A percentile compares a stretch with the other conserved stretches of the same genome.
Evolutionary conservation across 1,140 invertebrate species (phyloP).

Genomic region (Drosophila nasuta): DNA sequence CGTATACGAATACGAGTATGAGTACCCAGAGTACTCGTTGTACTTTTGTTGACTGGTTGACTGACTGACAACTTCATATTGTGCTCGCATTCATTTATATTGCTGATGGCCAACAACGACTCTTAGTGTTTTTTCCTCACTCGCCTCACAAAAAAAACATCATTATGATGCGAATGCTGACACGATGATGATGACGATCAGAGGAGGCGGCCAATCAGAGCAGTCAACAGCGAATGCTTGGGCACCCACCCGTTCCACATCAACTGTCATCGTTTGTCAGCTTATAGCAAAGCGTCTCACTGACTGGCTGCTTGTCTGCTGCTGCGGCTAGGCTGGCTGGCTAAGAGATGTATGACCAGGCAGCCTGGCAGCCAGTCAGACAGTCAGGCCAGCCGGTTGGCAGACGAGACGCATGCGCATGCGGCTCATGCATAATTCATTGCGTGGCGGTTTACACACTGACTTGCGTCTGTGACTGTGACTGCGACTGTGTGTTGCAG

Average conservation of each 20-base stretch:
- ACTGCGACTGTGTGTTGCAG: constrained; percentile 13
- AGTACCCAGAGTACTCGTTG: constrained; percentile 1
- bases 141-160: constrained; percentile 24
- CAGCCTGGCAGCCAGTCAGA: constrained; percentile 63
- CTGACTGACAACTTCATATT: constrained; percentile 78
- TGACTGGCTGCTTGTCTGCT: constrained; percentile 3
- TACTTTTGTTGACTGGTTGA: constrained; percentile 27
- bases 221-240: constrained; percentile 36
- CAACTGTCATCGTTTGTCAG: constrained; percentile 84
- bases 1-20: not conserved
- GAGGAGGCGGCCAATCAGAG: constrained; percentile 74
- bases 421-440: constrained; percentile 79
- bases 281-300: constrained; percentile 64
- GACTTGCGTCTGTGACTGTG: constrained; percentile 21
- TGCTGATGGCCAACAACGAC: constrained; percentile 4
- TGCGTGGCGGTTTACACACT: constrained; percentile 43
- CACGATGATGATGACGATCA: constrained; percentile 27
- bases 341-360: constrained; percentile 29
- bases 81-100: constrained; percentile 56
- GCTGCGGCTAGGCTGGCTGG: not conserved
- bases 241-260: constrained; percentile 78
- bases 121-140: constrained; percentile 42
- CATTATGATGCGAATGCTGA: constrained; percentile 16
- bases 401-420: constrained; percentile 63
- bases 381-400: constrained; percentile 58